A percentile compares a stretch with the other conserved stretches of the same genome.
Conservation (phyloP, 2,888 invertebrate species). For the Eretmocerus hayati region DNA sequence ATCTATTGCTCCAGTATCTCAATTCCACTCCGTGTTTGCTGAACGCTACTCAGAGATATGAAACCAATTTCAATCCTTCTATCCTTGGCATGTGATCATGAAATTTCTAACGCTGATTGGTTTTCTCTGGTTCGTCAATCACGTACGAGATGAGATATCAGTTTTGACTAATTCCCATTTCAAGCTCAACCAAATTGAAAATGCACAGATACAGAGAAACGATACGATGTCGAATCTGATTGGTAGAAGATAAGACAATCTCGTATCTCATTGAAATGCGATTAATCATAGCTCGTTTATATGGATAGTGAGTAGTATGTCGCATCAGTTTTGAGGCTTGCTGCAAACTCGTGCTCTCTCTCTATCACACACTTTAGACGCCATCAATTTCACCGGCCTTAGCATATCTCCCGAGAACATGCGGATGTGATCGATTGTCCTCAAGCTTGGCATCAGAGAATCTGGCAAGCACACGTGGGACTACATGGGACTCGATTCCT, state of each 20-base stretch:
- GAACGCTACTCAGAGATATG: too few relatives aligned
- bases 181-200: slow-evolving; percentile 21
- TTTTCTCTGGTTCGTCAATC: too few relatives aligned
- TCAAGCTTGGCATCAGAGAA: slow-evolving; percentile 41
- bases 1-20: too few relatives aligned
- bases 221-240: neutral
- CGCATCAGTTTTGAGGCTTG: too few relatives aligned
- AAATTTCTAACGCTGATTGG: too few relatives aligned
- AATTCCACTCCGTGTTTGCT: too few relatives aligned
- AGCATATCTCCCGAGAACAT: neutral
- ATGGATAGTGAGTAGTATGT: too few relatives aligned
- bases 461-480: slow-evolving; percentile 41
- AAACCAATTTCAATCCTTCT: too few relatives aligned
- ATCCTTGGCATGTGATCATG: too few relatives aligned
- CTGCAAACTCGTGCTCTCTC: too few relatives aligned
- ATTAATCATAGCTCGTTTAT: slow-evolving; percentile 36
- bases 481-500: slow-evolving; percentile 29
- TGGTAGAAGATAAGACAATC: slow-evolving; percentile 26
- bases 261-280: slow-evolving; percentile 33
- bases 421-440: slow-evolving; percentile 43
- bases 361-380: too few relatives aligned
- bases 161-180: slow-evolving; percentile 19
- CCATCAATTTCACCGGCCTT: too few relatives aligned
- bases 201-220: neutral
- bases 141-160: slow-evolving; percentile 25